Evolutionary conservation across 2,113 vertebrate genomes (phyloP).

Genomic region (Etia nguti): DNA sequence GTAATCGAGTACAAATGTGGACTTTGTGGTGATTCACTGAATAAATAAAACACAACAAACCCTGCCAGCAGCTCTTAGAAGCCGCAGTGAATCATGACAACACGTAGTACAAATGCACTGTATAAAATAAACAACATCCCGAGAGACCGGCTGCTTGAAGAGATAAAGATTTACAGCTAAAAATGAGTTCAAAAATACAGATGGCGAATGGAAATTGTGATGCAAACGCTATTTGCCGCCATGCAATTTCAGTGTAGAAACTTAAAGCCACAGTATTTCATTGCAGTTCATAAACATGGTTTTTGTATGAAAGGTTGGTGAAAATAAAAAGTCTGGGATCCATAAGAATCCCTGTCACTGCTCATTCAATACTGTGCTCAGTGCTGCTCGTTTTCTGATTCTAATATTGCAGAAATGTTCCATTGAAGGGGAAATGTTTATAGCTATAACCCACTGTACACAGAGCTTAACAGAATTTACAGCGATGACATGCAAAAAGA

Average conservation of each 20-base stretch:
- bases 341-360: rapidly evolving
- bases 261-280: not conserved
- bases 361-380: not conserved
- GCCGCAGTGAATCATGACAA: not conserved
- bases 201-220: not conserved
- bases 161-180: not conserved
- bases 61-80: not conserved
- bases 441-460: not conserved
- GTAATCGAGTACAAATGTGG: not conserved
- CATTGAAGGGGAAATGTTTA: not conserved
- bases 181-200: not conserved
- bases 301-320: not conserved
- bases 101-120: not conserved
- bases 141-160: not conserved
- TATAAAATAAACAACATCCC: not conserved
- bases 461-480: not conserved
- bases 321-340: not conserved
- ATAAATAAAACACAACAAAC: not conserved
- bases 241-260: not conserved
- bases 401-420: not conserved
- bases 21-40: not conserved
- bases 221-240: not conserved
- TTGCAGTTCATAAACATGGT: not conserved
- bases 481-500: not conserved
- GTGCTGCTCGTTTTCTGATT: not conserved